phyloP scores from a whole-genome alignment of 1,140 invertebrate species.

The Aphidius gifuensis region DNA sequence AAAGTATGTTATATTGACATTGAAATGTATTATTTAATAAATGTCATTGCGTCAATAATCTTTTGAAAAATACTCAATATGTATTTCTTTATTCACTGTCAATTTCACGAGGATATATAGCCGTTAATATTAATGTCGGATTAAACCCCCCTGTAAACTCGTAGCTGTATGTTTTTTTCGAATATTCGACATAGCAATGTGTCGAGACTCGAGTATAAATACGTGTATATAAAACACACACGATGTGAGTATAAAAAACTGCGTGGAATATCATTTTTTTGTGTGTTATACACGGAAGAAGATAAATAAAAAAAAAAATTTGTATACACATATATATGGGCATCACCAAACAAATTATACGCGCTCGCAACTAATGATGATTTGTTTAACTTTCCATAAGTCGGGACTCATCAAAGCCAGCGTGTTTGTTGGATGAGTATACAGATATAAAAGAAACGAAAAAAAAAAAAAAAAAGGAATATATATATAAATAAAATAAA shows the following conservation, averaged over 20 bases:
- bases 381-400: conserved; percentile 34
- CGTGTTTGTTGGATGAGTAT: conserved; percentile 18
- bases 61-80: too few relatives aligned
- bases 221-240: too few relatives aligned
- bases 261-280: neutral
- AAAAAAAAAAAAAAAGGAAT: conserved; percentile 18
- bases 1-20: too few relatives aligned
- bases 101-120: conserved; percentile 17
- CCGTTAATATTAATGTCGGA: neutral
- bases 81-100: neutral
- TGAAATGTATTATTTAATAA: too few relatives aligned
- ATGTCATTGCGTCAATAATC: too few relatives aligned
- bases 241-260: neutral
- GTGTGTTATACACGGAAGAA: conserved; percentile 20
- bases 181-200: too few relatives aligned
- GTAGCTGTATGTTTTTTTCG: too few relatives aligned
- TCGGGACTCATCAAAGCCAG: conserved; percentile 25
- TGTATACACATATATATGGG: neutral
- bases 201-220: too few relatives aligned
- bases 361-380: conserved; percentile 32
- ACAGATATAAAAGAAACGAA: conserved; percentile 22
- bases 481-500: neutral
- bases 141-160: neutral
- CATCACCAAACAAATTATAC: conserved; percentile 33
- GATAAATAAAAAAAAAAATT: neutral